Conservation (phyloP, 2,888 invertebrate genomes). For the Zeuzera pyrina region DNA sequence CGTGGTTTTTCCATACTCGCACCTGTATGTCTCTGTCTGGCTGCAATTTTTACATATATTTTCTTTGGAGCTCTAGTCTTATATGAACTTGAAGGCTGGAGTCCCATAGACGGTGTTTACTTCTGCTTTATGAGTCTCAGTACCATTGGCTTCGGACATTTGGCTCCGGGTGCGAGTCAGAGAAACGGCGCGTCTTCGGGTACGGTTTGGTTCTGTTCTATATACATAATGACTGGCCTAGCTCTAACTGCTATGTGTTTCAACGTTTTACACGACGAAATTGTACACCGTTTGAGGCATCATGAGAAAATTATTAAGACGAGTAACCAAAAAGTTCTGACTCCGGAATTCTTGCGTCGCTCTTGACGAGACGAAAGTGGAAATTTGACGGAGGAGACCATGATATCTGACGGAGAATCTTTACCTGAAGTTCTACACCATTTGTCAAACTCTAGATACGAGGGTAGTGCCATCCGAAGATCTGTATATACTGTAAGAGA, state of each 20-base stretch:
- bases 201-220: slow-evolving; percentile 91
- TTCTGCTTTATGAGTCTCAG: slow-evolving; percentile 97
- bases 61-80: slow-evolving; percentile 92
- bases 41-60: slow-evolving; percentile 92
- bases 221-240: slow-evolving; percentile 91
- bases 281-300: slow-evolving; percentile 84
- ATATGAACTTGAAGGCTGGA: slow-evolving; percentile 94
- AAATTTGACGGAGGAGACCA: slow-evolving; percentile 54
- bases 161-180: slow-evolving; percentile 80
- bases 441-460: slow-evolving; percentile 44
- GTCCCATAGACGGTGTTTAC: slow-evolving; percentile 90
- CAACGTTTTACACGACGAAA: slow-evolving; percentile 90
- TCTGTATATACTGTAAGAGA: slow-evolving; percentile 44
- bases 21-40: slow-evolving; percentile 89
- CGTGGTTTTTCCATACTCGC: slow-evolving; percentile 87
- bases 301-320: slow-evolving; percentile 57
- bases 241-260: slow-evolving; percentile 93
- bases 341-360: slow-evolving; percentile 56
- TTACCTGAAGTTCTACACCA: slow-evolving; percentile 65
- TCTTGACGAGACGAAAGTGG: slow-evolving; percentile 66
- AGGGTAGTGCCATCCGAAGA: slow-evolving; percentile 52
- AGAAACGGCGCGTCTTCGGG: slow-evolving; percentile 68
- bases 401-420: slow-evolving; percentile 55
- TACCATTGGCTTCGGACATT: slow-evolving; percentile 92
- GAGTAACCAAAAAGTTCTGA: slow-evolving; percentile 50